Conservation (phyloP, 2,888 invertebrate species). For the Sesia apiformis region DNA sequence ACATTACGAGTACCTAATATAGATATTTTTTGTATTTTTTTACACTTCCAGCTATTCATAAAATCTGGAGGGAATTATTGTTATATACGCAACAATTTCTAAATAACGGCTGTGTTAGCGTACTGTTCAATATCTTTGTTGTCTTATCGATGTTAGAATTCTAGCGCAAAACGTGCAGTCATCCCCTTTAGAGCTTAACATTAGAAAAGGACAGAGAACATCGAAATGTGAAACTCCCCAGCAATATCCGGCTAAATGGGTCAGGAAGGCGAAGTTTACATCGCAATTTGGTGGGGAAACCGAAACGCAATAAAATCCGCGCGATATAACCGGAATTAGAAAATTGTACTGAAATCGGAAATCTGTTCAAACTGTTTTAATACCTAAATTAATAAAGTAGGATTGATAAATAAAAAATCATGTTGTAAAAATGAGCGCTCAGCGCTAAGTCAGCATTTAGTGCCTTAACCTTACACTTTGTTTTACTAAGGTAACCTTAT, state of each 20-base stretch:
- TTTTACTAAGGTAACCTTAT: no score
- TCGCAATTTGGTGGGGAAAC: slow-evolving; percentile 54
- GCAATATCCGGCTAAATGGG: slow-evolving; percentile 66
- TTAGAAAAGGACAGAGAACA: slow-evolving; percentile 42
- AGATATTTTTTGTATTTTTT: no score
- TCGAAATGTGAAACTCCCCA: slow-evolving; percentile 56
- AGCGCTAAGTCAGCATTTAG: no score
- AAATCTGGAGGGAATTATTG: no score
- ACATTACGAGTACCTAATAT: no score
- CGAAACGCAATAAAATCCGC: slow-evolving; percentile 58
- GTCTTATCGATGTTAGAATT: background rate
- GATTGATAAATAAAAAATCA: no score
- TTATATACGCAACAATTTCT: no score
- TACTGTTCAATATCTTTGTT: no score
- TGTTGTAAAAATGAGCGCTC: no score
- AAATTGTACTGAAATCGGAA: slow-evolving; percentile 42
- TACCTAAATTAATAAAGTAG: background rate
- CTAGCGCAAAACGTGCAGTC: slow-evolving; percentile 4
- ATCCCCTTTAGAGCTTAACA: slow-evolving; percentile 24
- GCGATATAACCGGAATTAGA: slow-evolving; percentile 47
- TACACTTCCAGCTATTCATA: no score
- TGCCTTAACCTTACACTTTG: no score
- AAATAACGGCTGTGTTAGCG: no score
- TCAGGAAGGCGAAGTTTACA: slow-evolving; percentile 73
- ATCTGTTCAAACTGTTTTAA: background rate